Percentiles rank a stretch among this genome's conserved stretches.
phyloP scores from a whole-genome alignment of 2,797 vertebrate species.

The Phataginus tricuspis region DNA sequence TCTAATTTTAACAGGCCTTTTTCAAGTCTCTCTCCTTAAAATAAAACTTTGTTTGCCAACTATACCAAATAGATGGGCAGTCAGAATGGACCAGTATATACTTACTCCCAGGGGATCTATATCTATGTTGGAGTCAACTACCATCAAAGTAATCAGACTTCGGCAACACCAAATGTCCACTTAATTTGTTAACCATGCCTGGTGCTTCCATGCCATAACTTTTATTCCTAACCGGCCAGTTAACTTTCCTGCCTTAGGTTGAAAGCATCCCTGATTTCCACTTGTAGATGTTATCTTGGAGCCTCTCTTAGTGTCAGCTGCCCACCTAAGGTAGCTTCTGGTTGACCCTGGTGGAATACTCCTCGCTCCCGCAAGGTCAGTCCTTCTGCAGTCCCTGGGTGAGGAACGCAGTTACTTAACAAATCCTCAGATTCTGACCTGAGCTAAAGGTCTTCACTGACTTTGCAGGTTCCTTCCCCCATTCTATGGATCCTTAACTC shows the following conservation, averaged over 20 bases:
- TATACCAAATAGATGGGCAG: neutral
- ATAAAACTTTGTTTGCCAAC: neutral
- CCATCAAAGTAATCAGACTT: neutral
- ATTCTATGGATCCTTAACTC: neutral
- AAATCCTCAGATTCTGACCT: neutral
- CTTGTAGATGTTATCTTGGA: constrained; percentile 39
- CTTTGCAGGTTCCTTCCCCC: neutral
- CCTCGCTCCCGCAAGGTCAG: neutral
- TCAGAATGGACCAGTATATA: neutral
- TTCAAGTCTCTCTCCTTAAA: neutral
- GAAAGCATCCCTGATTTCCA: neutral
- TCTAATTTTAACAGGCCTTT: neutral
- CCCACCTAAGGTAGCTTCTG: constrained; percentile 29
- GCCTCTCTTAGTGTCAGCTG: neutral
- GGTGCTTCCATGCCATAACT: neutral
- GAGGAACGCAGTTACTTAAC: neutral
- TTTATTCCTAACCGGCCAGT: neutral
- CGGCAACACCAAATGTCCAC: neutral
- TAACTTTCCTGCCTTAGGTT: neutral
- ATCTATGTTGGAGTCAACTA: neutral
- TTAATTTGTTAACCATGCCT: neutral
- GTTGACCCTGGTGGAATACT: neutral
- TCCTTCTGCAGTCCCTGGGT: neutral
- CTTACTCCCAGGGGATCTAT: neutral
- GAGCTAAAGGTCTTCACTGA: neutral